phyloP scores from a whole-genome alignment of 2,888 invertebrate genomes.

The Holacanthella duospinosa region DNA sequence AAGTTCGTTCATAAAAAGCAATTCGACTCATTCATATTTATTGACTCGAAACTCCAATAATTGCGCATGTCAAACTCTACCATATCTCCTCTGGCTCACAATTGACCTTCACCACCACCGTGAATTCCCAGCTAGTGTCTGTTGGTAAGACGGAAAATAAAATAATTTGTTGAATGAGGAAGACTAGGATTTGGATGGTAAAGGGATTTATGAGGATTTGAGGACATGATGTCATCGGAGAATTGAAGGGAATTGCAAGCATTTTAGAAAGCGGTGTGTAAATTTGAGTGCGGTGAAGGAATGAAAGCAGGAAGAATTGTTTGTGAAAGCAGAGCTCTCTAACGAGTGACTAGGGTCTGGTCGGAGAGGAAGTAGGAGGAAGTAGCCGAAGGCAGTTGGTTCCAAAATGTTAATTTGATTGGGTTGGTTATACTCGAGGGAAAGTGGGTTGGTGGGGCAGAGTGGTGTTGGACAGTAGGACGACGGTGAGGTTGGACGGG shows the following conservation, averaged over 20 bases:
- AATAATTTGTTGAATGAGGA: neutral
- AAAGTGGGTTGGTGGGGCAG: too few species aligned
- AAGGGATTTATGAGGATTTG: neutral
- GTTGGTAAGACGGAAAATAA: neutral
- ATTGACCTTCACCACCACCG: neutral
- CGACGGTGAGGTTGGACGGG: neutral
- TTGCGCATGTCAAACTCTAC: too few species aligned
- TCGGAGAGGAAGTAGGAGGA: neutral
- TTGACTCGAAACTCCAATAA: neutral
- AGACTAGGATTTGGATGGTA: neutral
- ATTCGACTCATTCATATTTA: neutral
- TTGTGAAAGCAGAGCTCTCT: neutral
- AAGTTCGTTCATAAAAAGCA: neutral
- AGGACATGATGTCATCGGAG: neutral
- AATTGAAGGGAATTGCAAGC: neutral
- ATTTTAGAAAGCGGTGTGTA: neutral
- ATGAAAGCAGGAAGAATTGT: neutral
- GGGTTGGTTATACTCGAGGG: neutral
- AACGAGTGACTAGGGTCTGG: neutral
- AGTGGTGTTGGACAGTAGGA: neutral
- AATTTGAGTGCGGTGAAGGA: neutral
- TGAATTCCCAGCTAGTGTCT: too few species aligned
- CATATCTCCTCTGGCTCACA: neutral
- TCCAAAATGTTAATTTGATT: neutral
- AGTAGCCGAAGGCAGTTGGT: neutral